Conservation (phyloP, 2,113 vertebrate species). For the Thalassoma bifasciatum region DNA sequence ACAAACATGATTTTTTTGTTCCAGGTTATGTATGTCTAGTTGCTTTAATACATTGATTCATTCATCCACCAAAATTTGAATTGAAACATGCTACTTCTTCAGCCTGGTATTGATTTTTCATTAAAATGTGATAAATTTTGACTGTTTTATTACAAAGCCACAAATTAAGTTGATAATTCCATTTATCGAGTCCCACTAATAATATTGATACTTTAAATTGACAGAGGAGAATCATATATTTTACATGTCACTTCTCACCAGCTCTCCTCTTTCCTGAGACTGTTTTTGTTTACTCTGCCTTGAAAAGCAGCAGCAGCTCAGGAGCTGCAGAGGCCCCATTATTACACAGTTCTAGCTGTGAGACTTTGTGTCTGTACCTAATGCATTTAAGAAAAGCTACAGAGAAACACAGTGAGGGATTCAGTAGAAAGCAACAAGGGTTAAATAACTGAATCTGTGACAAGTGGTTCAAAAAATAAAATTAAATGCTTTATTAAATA, state of each 20-base stretch:
- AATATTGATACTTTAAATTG: constrained; percentile 1
- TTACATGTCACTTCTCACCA: background rate
- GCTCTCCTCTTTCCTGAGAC: background rate
- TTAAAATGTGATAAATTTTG: too few relatives aligned
- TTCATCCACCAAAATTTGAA: too few relatives aligned
- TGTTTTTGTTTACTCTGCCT: background rate
- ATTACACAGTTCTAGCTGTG: background rate
- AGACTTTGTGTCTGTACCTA: background rate
- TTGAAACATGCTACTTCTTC: too few relatives aligned
- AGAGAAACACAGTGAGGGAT: background rate
- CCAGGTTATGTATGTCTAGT: too few relatives aligned
- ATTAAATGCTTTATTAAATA: too few relatives aligned
- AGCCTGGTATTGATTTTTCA: too few relatives aligned
- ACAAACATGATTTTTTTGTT: too few relatives aligned
- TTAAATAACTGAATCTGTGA: constrained; percentile 11
- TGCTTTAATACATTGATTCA: too few relatives aligned
- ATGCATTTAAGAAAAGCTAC: background rate
- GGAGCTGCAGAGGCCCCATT: background rate
- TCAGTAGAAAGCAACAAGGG: background rate
- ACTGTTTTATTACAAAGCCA: too few relatives aligned
- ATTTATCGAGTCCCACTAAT: too few relatives aligned
- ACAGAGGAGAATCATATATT: background rate
- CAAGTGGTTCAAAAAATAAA: background rate
- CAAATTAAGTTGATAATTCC: too few relatives aligned
- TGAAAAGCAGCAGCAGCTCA: background rate